phyloP scores from a whole-genome alignment of 2,888 invertebrate species.

The Artemia sinica region DNA sequence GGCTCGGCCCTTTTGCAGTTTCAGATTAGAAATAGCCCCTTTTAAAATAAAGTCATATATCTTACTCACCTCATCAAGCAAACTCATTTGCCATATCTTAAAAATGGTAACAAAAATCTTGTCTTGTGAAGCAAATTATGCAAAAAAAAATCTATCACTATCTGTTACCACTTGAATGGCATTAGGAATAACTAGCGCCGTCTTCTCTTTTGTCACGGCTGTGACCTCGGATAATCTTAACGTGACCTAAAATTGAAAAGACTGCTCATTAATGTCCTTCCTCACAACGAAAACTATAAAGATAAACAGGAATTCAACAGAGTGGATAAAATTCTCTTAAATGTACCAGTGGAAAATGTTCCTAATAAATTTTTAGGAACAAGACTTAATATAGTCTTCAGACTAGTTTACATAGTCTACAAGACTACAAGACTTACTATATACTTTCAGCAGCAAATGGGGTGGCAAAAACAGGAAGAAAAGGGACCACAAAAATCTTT shows the following conservation, averaged over 20 bases:
- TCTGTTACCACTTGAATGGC: constrained; percentile 71
- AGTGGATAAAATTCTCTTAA: too few species aligned
- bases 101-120: constrained; percentile 89
- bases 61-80: constrained; percentile 54
- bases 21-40: background rate
- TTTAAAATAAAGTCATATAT: background rate
- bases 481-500: too few species aligned
- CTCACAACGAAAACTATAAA: too few species aligned
- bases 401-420: too few species aligned
- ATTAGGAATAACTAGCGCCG: constrained; percentile 84
- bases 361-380: too few species aligned
- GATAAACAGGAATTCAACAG: too few species aligned
- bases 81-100: constrained; percentile 86
- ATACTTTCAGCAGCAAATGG: too few species aligned
- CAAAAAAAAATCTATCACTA: constrained; percentile 73
- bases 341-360: too few species aligned
- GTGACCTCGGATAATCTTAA: constrained; percentile 78
- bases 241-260: constrained; percentile 38
- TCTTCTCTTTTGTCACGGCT: constrained; percentile 84
- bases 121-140: constrained; percentile 82
- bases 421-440: too few species aligned
- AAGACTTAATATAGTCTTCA: too few species aligned
- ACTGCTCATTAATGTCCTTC: background rate
- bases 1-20: background rate
- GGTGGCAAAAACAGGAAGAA: too few species aligned